Evolutionary conservation across 2,797 vertebrate genomes (phyloP).

Genomic region (Pangasius mekongensis): DNA sequence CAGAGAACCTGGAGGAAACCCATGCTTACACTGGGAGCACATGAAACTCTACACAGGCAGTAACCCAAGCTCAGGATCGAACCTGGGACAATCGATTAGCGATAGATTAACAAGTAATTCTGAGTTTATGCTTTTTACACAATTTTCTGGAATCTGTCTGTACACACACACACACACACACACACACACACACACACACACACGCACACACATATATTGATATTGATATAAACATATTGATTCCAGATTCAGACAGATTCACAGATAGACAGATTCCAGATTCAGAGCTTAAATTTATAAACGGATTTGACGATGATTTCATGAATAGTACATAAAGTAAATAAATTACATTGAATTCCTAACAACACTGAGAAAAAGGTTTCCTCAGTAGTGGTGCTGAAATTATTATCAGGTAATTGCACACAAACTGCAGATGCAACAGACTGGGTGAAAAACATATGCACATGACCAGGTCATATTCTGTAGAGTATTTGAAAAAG

Average conservation of each 20-base stretch:
- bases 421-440: background rate
- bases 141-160: background rate
- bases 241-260: too few relatives aligned
- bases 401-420: background rate
- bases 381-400: background rate
- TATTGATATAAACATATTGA: too few relatives aligned
- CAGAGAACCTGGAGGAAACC: background rate
- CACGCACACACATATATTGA: too few relatives aligned
- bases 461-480: background rate
- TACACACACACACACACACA: background rate
- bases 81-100: background rate
- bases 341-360: background rate
- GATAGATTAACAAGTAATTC: background rate
- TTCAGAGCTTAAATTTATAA: background rate
- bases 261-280: too few relatives aligned
- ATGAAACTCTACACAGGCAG: background rate
- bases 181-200: too few relatives aligned
- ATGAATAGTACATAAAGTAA: background rate
- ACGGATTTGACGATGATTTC: too few relatives aligned
- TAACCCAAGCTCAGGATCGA: background rate
- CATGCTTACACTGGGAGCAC: background rate
- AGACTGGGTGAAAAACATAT: background rate
- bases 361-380: background rate
- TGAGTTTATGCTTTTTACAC: background rate
- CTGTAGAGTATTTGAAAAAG: background rate